phyloP scores from a whole-genome alignment of 2,888 invertebrate species.

The Athalia cordata region DNA sequence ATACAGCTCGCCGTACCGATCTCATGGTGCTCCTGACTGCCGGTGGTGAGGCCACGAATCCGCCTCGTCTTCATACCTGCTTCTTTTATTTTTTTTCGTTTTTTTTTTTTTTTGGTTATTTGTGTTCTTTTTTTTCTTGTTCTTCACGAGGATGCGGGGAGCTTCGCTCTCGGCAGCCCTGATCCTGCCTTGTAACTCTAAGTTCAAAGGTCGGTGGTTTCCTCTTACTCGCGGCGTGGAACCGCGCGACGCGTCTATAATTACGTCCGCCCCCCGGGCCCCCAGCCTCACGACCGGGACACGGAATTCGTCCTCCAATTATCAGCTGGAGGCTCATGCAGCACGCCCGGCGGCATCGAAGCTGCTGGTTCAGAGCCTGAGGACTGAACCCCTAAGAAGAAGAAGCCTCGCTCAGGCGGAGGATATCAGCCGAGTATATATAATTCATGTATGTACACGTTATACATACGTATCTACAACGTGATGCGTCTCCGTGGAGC shows the following conservation, averaged over 20 bases:
- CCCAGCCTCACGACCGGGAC: conserved; percentile 2
- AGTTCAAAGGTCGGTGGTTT: conserved; percentile 32
- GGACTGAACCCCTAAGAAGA: conserved; percentile 10
- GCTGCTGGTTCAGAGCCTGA: not conserved
- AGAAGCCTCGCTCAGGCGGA: too few relatives aligned
- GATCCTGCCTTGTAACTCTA: conserved; percentile 26
- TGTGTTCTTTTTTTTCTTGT: conserved; percentile 19
- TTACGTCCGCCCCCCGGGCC: conserved; percentile 30
- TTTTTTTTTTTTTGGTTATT: not conserved
- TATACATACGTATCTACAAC: too few relatives aligned
- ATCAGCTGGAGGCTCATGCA: conserved; percentile 35
- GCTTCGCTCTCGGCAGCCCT: not conserved
- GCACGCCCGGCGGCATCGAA: not conserved
- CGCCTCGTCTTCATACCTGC: not conserved
- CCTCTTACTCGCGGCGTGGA: conserved; percentile 39
- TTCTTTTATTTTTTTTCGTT: too few relatives aligned
- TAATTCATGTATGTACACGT: too few relatives aligned
- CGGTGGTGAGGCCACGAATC: not conserved
- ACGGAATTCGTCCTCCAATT: conserved; percentile 42
- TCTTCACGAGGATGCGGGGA: not conserved
- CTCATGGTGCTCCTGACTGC: not conserved
- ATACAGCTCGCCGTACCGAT: too few relatives aligned
- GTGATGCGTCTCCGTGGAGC: not conserved
- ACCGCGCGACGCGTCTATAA: conserved; percentile 43
- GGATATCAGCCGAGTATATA: too few relatives aligned